Base-by-base conservation (phyloP, 2,888 invertebrate species). In the Cataglyphis altisquamis region DNA sequence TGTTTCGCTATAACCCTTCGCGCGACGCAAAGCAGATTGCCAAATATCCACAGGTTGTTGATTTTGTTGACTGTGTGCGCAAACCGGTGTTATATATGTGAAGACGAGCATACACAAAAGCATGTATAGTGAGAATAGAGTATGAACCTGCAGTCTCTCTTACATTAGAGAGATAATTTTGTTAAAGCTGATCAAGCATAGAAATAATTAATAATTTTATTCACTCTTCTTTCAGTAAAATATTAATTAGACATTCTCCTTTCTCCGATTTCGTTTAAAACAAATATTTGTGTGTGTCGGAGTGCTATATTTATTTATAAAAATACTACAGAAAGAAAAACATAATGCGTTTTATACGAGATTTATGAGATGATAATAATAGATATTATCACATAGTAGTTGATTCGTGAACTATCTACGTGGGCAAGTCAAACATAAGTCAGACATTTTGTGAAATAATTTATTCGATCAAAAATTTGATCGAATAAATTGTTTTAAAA, bases 1-100 rank as follows among this genome's bases (percentile, higher is more conserved):
- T 70, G 63, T 75, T 81, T 84, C 74, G 73, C 62, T 82, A 66
- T 64, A 78, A 77, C 60, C 70, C 60, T 70, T 48, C 83, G 73
- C 80, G 75, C 68, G 75, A 87, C 85, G 91, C 90, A 91, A 92
- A 93, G 89, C 92, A 91, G 92, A 92, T 93, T 93, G 91, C 91
- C 93, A 94, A 93, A 94, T 94, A 94, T 94, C 93, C 93, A 93
- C 93, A 94, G 93, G 93, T 93, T 94, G 93, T 93, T 93, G 93
- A 91, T 93, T 93, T 92, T 91, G 83, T 85, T 85, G 87, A 86
- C 88, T 91, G 84, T 88, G 86, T 89, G 88, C 12, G 86, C 74
- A 45, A 77, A 60, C 67, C 80, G 25, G 62, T 84, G 72, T 66
- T 86, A 74, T 84, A 74, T 84, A 84, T 82, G 89, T 89, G 85